Percentiles rank a stretch among this genome's conserved stretches.
These are phyloP conservation scores for Ophion ellenae DNA, from an alignment of 2,888 invertebrate genomes.

Conservation along the genomic window DNA sequence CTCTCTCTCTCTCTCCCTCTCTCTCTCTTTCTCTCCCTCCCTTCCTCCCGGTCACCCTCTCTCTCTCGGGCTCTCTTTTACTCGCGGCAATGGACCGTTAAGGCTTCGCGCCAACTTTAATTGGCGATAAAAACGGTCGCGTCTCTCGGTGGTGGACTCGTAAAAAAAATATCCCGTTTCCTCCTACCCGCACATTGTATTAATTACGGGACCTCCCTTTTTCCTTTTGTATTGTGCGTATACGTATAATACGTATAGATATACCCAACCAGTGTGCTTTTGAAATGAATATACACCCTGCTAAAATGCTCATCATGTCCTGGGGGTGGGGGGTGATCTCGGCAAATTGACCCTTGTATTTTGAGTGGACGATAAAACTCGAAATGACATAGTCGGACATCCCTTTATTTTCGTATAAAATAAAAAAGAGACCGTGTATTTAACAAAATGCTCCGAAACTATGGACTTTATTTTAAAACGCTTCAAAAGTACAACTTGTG, in stretches of 20 bases:
- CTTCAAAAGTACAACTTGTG: too few relatives aligned
- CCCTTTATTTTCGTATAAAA: background rate
- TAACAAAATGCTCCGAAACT: background rate
- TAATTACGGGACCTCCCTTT: constrained; percentile 79
- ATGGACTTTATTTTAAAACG: background rate
- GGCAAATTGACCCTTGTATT: constrained; percentile 24
- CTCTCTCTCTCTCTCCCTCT: background rate
- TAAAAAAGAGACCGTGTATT: background rate
- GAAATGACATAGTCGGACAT: background rate
- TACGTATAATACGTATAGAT: background rate
- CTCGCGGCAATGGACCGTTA: constrained; percentile 63
- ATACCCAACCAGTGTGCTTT: constrained; percentile 4
- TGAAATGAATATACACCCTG: constrained; percentile 27
- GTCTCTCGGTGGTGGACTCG: constrained; percentile 72
- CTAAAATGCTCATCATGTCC: constrained; percentile 16
- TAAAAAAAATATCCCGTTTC: constrained; percentile 78
- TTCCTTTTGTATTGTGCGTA: constrained; percentile 38
- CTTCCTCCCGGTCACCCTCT: constrained; percentile 17
- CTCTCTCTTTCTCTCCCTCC: constrained; percentile 38
- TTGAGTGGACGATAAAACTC: constrained; percentile 20
- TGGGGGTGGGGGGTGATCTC: constrained; percentile 6
- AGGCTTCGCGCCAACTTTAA: constrained; percentile 76
- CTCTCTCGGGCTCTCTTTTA: constrained; percentile 45
- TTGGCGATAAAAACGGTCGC: constrained; percentile 81
- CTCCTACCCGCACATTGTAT: constrained; percentile 81